Evolutionary conservation across 2,888 invertebrate species (phyloP).

Genomic region (Rhodophaea formosa): DNA sequence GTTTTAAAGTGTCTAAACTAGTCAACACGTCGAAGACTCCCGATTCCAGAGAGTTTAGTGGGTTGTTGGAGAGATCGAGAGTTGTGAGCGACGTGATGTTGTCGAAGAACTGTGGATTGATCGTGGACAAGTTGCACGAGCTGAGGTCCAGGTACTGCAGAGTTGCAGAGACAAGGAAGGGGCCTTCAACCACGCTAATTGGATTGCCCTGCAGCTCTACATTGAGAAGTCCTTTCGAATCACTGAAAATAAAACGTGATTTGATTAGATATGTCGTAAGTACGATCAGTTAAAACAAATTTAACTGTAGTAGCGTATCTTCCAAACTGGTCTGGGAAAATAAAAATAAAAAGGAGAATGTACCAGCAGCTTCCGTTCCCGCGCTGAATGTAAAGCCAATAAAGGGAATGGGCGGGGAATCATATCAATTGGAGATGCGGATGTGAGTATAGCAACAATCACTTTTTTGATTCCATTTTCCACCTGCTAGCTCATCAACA

Average conservation of each 20-base stretch:
- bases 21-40: slow-evolving; percentile 83
- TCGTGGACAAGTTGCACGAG: slow-evolving; percentile 80
- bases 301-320: too few relatives aligned
- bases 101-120: slow-evolving; percentile 84
- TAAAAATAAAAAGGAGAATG: too few relatives aligned
- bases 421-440: too few relatives aligned
- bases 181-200: slow-evolving; percentile 81
- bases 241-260: slow-evolving; percentile 67
- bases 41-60: slow-evolving; percentile 78
- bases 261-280: slow-evolving; percentile 12
- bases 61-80: slow-evolving; percentile 86
- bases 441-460: too few relatives aligned
- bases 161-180: slow-evolving; percentile 84
- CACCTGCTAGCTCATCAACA: too few relatives aligned
- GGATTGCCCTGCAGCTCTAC: slow-evolving; percentile 87
- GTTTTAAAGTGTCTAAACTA: slow-evolving; percentile 84
- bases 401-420: too few relatives aligned
- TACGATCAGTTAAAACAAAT: too few relatives aligned
- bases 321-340: too few relatives aligned
- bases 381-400: too few relatives aligned
- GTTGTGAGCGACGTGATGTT: slow-evolving; percentile 84
- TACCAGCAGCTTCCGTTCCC: too few relatives aligned
- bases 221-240: slow-evolving; percentile 85
- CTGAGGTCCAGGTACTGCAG: slow-evolving; percentile 85
- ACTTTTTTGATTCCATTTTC: too few relatives aligned